Percentiles rank a stretch among this genome's conserved stretches.
These are phyloP conservation scores for Cairina moschata DNA, from an alignment of 2,113 vertebrate genomes.

Conservation along the genomic window DNA sequence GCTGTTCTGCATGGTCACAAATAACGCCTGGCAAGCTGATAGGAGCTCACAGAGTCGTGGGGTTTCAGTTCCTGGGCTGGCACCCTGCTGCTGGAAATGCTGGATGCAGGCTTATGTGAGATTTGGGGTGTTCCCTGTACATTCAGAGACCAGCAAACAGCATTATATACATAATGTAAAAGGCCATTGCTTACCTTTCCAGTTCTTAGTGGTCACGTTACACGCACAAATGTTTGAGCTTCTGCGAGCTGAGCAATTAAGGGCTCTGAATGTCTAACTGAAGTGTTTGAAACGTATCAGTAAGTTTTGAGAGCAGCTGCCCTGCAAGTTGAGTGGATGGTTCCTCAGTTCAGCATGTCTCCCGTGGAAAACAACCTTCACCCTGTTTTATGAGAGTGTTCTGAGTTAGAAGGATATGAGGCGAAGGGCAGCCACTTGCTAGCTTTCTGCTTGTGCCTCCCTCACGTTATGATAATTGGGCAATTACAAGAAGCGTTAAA, in stretches of 20 bases:
- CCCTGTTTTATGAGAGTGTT: neutral
- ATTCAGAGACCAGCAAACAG: neutral
- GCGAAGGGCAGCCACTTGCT: neutral
- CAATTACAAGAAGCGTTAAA: neutral
- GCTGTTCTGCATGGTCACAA: neutral
- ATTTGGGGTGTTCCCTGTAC: neutral
- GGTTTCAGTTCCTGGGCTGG: neutral
- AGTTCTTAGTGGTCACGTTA: rapidly evolving
- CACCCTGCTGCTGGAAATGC: neutral
- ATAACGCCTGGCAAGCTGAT: neutral
- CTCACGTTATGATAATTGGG: neutral
- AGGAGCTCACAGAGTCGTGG: neutral
- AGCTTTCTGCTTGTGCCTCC: neutral
- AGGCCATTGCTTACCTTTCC: neutral
- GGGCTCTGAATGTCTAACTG: neutral
- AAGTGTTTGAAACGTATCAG: neutral
- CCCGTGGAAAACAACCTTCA: neutral
- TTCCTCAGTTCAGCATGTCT: neutral
- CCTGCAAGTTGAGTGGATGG: neutral
- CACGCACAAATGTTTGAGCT: rapidly evolving
- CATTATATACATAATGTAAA: rapidly evolving
- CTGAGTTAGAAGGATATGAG: neutral
- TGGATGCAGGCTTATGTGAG: rapidly evolving
- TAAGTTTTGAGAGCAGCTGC: neutral
- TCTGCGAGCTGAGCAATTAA: neutral